A percentile compares a stretch with the other conserved stretches of the same genome.
phyloP scores from a whole-genome alignment of 2,888 invertebrate genomes.

The Drepana falcataria region DNA sequence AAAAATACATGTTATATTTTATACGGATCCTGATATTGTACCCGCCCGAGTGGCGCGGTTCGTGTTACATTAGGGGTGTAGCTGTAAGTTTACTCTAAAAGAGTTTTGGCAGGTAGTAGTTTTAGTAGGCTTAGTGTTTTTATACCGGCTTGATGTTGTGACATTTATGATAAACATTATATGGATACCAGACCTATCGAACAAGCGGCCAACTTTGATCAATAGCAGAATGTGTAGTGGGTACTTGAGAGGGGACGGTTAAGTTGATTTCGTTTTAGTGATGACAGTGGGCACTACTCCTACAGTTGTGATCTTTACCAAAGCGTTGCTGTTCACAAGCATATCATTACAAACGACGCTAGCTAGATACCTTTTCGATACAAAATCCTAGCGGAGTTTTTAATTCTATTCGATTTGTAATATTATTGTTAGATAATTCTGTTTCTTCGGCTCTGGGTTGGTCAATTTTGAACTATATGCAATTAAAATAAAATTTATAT shows the following conservation, averaged over 20 bases:
- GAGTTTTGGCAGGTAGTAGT: constrained; percentile 78
- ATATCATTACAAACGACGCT: constrained; percentile 75
- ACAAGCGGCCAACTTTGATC: constrained; percentile 66
- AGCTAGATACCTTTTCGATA: constrained; percentile 73
- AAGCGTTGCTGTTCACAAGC: constrained; percentile 74
- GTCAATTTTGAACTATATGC: constrained; percentile 28
- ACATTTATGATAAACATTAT: constrained; percentile 72
- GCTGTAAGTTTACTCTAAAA: constrained; percentile 76
- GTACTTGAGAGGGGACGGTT: constrained; percentile 37
- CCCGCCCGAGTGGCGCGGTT: constrained; percentile 37
- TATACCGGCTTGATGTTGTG: constrained; percentile 80
- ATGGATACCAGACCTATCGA: constrained; percentile 59
- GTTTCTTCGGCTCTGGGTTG: constrained; percentile 57
- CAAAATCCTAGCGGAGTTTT: constrained; percentile 71
- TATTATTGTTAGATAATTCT: constrained; percentile 72
- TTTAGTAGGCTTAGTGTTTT: constrained; percentile 79
- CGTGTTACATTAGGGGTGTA: constrained; percentile 73
- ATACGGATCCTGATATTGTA: constrained; percentile 64
- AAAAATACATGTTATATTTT: constrained; percentile 74
- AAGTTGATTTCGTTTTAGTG: constrained; percentile 44
- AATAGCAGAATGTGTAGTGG: constrained; percentile 74
- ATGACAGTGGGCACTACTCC: constrained; percentile 45
- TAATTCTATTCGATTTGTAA: constrained; percentile 67
- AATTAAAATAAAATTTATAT: constrained; percentile 42
- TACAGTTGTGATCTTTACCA: constrained; percentile 63